These are phyloP conservation scores for Cyclargus thomasi DNA, from an alignment of 1,140 invertebrate genomes.

Conservation along the genomic window DNA sequence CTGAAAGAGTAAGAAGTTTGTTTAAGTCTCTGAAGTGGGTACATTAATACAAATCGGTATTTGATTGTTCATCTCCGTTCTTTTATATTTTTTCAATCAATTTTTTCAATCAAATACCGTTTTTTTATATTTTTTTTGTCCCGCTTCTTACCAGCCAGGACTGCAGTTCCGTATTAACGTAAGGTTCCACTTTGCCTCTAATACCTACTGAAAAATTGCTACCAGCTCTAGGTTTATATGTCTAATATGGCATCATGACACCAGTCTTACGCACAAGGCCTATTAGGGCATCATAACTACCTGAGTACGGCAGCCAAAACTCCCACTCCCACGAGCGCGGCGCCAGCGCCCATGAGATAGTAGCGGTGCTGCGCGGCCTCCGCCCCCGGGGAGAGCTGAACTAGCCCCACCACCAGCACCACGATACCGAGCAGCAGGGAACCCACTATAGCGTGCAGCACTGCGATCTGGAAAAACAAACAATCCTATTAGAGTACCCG, in stretches of 20 bases:
- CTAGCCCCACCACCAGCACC: slow-evolving; percentile 85
- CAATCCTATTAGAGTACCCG: not conserved
- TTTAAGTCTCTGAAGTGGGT: too few relatives aligned
- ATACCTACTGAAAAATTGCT: too few relatives aligned
- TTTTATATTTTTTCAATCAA: too few relatives aligned
- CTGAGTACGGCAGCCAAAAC: slow-evolving; percentile 72
- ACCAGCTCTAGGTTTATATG: too few relatives aligned
- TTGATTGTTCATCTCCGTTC: too few relatives aligned
- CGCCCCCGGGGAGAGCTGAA: slow-evolving; percentile 87
- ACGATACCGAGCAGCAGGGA: slow-evolving; percentile 84
- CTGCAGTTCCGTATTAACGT: too few relatives aligned
- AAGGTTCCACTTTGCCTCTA: too few relatives aligned
- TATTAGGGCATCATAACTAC: slow-evolving; percentile 27
- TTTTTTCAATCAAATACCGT: too few relatives aligned
- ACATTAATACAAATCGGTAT: not conserved
- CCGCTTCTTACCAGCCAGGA: too few relatives aligned
- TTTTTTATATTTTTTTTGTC: too few relatives aligned
- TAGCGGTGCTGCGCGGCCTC: slow-evolving; percentile 85
- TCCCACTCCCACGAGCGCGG: slow-evolving; percentile 76
- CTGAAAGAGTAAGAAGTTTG: slow-evolving; percentile 40
- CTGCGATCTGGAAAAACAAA: slow-evolving; percentile 77
- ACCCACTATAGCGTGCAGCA: slow-evolving; percentile 84
- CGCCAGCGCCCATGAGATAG: slow-evolving; percentile 80
- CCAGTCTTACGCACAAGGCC: too few relatives aligned
- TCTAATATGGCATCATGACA: too few relatives aligned